Conservation (phyloP, 2,797 vertebrate species). For the Chrosomus eos region DNA sequence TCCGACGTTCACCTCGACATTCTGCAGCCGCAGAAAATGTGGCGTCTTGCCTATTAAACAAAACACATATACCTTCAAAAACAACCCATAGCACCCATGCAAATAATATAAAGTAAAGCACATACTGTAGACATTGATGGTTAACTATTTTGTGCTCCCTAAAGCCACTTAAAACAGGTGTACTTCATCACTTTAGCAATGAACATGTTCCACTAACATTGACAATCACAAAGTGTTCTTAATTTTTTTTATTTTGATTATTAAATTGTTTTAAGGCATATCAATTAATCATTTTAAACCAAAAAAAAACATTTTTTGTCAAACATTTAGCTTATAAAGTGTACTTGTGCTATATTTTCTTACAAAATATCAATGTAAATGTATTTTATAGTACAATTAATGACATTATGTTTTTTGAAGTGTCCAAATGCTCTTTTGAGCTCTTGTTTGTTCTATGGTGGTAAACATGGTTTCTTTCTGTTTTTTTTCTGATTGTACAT, state of each 20-base stretch:
- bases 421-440: background rate
- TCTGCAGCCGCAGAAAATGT: slow-evolving; percentile 95
- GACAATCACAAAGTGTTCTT: background rate
- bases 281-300: background rate
- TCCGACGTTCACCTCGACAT: slow-evolving; percentile 95
- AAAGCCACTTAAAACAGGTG: background rate
- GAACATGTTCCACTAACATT: background rate
- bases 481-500: background rate
- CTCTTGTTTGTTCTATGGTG: background rate
- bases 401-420: background rate
- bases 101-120: background rate
- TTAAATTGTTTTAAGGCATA: background rate
- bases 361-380: background rate
- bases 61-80: background rate
- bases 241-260: too few relatives aligned
- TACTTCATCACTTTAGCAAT: background rate
- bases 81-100: background rate
- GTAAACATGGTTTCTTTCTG: too few relatives aligned
- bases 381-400: background rate
- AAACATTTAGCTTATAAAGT: background rate
- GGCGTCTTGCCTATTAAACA: slow-evolving; percentile 88
- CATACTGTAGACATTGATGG: background rate
- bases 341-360: background rate
- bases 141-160: background rate
- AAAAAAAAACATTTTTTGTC: background rate